phyloP scores from a whole-genome alignment of 37 sponge, comb jelly and placozoan genomes.

The Diacarnus erythraeanus region DNA sequence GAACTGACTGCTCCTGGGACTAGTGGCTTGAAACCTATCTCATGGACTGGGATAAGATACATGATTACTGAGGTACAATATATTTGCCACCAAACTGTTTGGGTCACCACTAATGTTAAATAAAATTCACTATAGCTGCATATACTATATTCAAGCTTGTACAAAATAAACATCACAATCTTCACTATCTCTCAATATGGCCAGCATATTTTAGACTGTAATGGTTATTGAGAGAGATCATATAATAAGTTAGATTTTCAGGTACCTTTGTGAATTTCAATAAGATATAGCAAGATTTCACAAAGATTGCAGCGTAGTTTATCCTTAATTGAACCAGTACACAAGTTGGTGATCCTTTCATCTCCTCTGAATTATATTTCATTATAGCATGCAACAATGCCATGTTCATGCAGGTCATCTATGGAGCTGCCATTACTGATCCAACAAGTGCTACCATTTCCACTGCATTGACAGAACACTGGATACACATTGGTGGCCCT shows the following conservation, averaged over 20 bases:
- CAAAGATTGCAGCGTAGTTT: neutral
- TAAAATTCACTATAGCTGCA: neutral
- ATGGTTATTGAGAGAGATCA: too few species aligned
- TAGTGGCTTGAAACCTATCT: slow-evolving; percentile 30
- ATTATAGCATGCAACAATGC: neutral
- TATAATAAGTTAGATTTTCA: too few species aligned
- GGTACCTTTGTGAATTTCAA: too few species aligned
- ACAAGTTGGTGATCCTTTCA: neutral
- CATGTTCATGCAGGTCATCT: slow-evolving; percentile 66
- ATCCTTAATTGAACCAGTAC: neutral
- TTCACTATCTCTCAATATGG: too few species aligned
- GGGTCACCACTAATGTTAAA: too few species aligned
- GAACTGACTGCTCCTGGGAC: slow-evolving; percentile 3
- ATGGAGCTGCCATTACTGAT: slow-evolving; percentile 62
- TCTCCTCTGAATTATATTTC: neutral
- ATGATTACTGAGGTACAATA: slow-evolving; percentile 78
- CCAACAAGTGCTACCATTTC: slow-evolving; percentile 19
- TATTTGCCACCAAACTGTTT: too few species aligned
- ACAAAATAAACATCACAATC: too few species aligned
- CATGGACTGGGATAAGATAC: slow-evolving; percentile 77
- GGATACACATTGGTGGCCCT: slow-evolving; percentile 66
- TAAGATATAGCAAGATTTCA: too few species aligned
- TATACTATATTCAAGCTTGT: neutral
- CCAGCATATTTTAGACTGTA: too few species aligned
- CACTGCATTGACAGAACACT: slow-evolving; percentile 64